Percentiles rank a stretch among this genome's conserved stretches.
Conservation (phyloP, 1,140 invertebrate genomes). For the Apis dorsata region DNA sequence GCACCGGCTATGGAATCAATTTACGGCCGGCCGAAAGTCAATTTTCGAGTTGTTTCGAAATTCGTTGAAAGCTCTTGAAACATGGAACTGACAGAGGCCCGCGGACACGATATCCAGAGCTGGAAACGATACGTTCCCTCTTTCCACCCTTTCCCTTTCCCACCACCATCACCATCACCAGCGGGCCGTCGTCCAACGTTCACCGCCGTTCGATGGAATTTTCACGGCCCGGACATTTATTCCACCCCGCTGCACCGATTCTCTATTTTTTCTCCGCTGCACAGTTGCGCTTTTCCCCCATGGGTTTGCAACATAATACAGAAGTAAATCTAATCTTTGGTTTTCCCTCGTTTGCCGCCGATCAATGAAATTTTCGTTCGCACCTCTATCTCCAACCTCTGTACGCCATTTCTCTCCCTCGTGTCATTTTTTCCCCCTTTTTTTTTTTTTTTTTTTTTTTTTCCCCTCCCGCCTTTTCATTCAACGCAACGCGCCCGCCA, state of each 20-base stretch:
- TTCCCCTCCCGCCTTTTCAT: too few relatives aligned
- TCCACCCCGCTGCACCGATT: background rate
- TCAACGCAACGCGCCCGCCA: too few relatives aligned
- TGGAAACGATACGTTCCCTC: constrained; percentile 19
- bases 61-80: constrained; percentile 41
- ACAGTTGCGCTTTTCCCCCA: background rate
- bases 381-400: background rate
- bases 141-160: background rate
- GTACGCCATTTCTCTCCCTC: too few relatives aligned
- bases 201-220: constrained; percentile 2
- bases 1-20: constrained; percentile 31
- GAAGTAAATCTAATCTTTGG: background rate
- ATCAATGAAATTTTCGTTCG: background rate
- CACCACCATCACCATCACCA: too few relatives aligned
- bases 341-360: background rate
- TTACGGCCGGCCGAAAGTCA: constrained; percentile 42
- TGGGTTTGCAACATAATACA: background rate
- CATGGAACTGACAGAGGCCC: constrained; percentile 21
- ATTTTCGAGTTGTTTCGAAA: constrained; percentile 48
- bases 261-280: background rate
- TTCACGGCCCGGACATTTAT: constrained; percentile 17
- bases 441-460: too few relatives aligned
- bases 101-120: constrained; percentile 9
- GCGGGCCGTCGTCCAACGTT: background rate
- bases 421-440: too few relatives aligned